These are phyloP conservation scores for Luperina testacea DNA, from an alignment of 2,888 invertebrate species.

Conservation along the genomic window DNA sequence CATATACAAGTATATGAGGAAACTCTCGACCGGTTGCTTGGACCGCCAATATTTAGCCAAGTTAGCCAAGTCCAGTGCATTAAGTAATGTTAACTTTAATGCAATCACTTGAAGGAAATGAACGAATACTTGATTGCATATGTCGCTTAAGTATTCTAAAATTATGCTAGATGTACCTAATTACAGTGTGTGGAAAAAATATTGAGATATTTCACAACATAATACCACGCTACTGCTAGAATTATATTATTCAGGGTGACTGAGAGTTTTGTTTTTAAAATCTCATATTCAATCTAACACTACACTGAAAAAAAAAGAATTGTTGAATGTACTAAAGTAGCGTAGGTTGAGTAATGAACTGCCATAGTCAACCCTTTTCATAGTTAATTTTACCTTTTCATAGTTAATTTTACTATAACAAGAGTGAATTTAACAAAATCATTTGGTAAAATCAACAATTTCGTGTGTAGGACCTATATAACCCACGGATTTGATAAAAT, in stretches of 20 bases:
- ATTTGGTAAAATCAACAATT: no score
- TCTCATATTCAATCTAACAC: neutral
- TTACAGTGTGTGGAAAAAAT: conserved; percentile 36
- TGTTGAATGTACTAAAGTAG: no score
- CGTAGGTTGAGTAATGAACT: no score
- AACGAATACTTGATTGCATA: conserved; percentile 38
- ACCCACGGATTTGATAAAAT: no score
- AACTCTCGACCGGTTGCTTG: conserved; percentile 54
- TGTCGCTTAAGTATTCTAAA: conserved; percentile 37
- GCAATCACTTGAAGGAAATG: conserved; percentile 55
- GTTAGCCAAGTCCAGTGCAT: conserved; percentile 47
- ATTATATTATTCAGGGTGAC: neutral
- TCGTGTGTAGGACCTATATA: no score
- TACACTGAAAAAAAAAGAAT: no score
- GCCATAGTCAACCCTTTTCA: no score
- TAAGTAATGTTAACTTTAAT: conserved; percentile 53
- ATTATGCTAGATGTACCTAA: conserved; percentile 20
- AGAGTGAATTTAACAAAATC: no score
- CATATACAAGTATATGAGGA: conserved; percentile 27
- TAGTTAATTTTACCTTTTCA: no score
- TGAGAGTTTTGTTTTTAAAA: neutral
- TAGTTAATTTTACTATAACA: no score
- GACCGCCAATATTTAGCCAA: conserved; percentile 45
- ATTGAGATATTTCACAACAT: neutral
- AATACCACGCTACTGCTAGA: neutral